These are phyloP conservation scores for Neoarius graeffei DNA, from an alignment of 2,113 vertebrate genomes.

Conservation along the genomic window DNA sequence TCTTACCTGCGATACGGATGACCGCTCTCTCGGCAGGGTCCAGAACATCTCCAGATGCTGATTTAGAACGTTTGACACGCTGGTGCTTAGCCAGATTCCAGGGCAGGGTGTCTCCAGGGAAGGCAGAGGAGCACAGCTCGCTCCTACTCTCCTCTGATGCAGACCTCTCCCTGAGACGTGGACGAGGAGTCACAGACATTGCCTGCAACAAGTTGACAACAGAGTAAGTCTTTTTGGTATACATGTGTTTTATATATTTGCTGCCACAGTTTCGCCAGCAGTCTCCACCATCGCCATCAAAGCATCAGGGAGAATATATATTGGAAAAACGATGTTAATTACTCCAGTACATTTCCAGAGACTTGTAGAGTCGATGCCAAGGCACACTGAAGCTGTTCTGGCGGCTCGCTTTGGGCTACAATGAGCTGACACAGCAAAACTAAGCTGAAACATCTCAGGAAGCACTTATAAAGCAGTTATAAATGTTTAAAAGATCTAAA, in stretches of 20 bases:
- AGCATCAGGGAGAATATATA: not conserved
- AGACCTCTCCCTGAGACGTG: slow-evolving; percentile 63
- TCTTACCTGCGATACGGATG: slow-evolving; percentile 87
- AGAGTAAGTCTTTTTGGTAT: not conserved
- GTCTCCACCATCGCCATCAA: not conserved
- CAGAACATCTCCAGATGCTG: slow-evolving; percentile 80
- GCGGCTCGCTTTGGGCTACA: not conserved
- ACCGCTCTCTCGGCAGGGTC: slow-evolving; percentile 87
- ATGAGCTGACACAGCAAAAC: not conserved
- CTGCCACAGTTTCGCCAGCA: not conserved
- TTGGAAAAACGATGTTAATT: not conserved
- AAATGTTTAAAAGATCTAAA: not conserved
- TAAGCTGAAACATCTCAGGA: not conserved
- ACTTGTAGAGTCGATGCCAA: not conserved
- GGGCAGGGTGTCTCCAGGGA: slow-evolving; percentile 87
- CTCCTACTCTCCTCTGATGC: slow-evolving; percentile 77
- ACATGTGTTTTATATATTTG: not conserved
- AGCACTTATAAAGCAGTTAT: not conserved
- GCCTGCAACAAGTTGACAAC: slow-evolving; percentile 55
- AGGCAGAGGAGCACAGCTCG: slow-evolving; percentile 68
- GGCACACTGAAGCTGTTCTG: not conserved
- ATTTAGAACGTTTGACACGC: slow-evolving; percentile 80
- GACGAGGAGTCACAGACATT: slow-evolving; percentile 62
- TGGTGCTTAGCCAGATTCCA: slow-evolving; percentile 94
- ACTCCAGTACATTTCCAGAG: slow-evolving; percentile 3